Conservation (phyloP, 1,140 invertebrate species). For the Carposina sasakii region DNA sequence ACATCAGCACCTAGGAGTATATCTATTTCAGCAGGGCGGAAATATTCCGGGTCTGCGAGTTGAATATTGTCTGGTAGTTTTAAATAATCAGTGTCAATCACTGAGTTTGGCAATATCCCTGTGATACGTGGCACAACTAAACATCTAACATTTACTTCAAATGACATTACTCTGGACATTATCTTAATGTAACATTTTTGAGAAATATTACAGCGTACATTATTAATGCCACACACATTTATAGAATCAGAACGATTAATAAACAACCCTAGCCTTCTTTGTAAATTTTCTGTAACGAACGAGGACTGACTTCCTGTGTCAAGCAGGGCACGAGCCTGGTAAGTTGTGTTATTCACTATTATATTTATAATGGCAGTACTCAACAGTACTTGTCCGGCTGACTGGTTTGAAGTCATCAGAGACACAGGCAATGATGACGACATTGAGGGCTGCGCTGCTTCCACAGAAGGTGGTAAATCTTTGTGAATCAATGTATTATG, state of each 20-base stretch:
- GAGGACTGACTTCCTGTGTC: conserved; percentile 27
- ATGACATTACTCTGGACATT: conserved; percentile 4
- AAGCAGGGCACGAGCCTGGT: conserved; percentile 15
- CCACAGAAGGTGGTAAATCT: too few relatives aligned
- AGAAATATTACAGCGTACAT: background rate
- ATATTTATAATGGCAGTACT: conserved; percentile 14
- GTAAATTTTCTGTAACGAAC: conserved; percentile 35
- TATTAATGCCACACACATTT: background rate
- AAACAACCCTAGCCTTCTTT: background rate
- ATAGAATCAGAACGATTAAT: background rate
- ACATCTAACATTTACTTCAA: background rate
- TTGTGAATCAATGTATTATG: background rate
- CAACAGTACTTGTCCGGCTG: background rate
- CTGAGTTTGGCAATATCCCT: background rate
- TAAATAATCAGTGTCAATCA: background rate
- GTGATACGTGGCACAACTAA: background rate
- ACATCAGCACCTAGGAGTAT: background rate
- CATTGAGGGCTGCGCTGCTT: too few relatives aligned
- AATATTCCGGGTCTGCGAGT: background rate
- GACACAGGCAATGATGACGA: background rate
- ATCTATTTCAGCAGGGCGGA: too few relatives aligned
- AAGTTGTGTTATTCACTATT: background rate
- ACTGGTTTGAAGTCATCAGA: background rate
- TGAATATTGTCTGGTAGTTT: background rate
- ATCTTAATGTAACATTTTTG: conserved; percentile 12